phyloP scores from a whole-genome alignment of 2,888 invertebrate genomes.

The Meloe dianella region DNA sequence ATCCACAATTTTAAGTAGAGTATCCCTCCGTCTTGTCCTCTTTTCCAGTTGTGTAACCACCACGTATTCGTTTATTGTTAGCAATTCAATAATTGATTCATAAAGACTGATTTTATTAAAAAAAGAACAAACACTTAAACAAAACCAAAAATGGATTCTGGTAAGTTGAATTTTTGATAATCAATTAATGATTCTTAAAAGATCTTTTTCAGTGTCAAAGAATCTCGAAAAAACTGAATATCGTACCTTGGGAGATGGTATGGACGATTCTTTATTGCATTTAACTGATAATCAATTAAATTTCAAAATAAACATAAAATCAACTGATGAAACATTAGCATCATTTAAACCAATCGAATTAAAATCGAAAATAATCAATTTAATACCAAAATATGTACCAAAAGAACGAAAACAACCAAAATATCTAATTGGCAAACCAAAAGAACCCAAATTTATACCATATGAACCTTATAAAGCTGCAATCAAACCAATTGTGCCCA shows the following conservation, averaged over 20 bases:
- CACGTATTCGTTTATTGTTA: neutral
- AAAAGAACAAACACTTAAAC: too few relatives aligned
- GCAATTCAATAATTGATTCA: neutral
- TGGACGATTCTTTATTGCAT: slow-evolving; percentile 57
- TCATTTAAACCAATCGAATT: slow-evolving; percentile 56
- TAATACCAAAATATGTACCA: slow-evolving; percentile 69
- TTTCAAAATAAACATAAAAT: slow-evolving; percentile 28
- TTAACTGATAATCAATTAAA: slow-evolving; percentile 39
- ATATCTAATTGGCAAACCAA: slow-evolving; percentile 62
- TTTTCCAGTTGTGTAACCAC: neutral
- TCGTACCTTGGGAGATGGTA: slow-evolving; percentile 76
- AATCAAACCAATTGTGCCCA: slow-evolving; percentile 76
- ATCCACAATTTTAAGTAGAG: neutral
- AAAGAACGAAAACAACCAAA: slow-evolving; percentile 64
- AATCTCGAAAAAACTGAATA: neutral
- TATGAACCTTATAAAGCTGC: slow-evolving; percentile 89
- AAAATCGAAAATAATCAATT: slow-evolving; percentile 64
- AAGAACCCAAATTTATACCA: slow-evolving; percentile 83
- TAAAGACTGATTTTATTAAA: neutral
- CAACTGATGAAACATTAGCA: slow-evolving; percentile 47
- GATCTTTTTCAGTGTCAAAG: neutral
- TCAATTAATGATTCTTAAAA: neutral
- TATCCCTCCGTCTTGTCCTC: neutral
- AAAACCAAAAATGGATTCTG: neutral
- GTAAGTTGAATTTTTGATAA: neutral